Percentiles rank a stretch among this genome's conserved stretches.
Conservation (phyloP, 2,888 invertebrate genomes). For the Latheticus oryzae region DNA sequence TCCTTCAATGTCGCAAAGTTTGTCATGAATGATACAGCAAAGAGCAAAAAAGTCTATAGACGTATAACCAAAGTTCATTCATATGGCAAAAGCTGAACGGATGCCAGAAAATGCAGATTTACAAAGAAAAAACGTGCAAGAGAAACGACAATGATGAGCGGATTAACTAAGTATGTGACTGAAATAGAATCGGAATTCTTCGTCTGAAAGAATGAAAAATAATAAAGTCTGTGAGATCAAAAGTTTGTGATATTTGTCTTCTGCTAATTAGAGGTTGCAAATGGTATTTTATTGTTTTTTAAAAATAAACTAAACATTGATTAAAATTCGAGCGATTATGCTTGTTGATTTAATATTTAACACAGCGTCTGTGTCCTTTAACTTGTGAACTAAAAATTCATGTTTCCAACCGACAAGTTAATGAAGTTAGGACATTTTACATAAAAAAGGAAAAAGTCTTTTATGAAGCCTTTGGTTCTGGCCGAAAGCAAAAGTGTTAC, state of each 20-base stretch:
- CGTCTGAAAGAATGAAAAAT: constrained; percentile 21
- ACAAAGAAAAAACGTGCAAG: constrained; percentile 42
- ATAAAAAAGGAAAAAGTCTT: constrained; percentile 65
- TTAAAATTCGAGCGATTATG: constrained; percentile 26
- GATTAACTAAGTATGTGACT: constrained; percentile 51
- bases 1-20: constrained; percentile 18
- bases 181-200: constrained; percentile 48
- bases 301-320: constrained; percentile 15
- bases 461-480: constrained; percentile 60
- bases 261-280: no score
- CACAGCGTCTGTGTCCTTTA: constrained; percentile 35
- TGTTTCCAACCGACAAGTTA: constrained; percentile 54
- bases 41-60: constrained; percentile 21
- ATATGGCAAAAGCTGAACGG: constrained; percentile 55
- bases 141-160: constrained; percentile 53
- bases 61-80: constrained; percentile 56
- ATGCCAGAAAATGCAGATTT: constrained; percentile 53
- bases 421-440: constrained; percentile 61
- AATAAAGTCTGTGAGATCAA: constrained; percentile 4
- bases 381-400: constrained; percentile 48
- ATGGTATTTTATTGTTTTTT: no score
- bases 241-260: no score
- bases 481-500: constrained; percentile 62
- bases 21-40: constrained; percentile 25
- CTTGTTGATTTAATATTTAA: constrained; percentile 40